Evolutionary conservation across 2,888 invertebrate genomes (phyloP).

Genomic region (Hybos culiciformis): DNA sequence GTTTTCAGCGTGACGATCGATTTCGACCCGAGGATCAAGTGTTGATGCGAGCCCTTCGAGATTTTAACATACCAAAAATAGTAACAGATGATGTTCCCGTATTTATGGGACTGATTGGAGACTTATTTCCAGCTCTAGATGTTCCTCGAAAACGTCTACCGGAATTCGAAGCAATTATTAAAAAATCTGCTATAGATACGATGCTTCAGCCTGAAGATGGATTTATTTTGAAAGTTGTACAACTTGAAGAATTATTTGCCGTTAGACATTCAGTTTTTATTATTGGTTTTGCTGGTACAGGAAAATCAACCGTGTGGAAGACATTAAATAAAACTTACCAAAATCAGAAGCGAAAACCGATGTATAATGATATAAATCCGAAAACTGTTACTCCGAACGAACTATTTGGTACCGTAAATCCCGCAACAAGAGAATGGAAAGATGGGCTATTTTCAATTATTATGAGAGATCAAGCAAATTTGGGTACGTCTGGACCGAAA

Average conservation of each 20-base stretch:
- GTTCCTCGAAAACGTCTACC: constrained; percentile 76
- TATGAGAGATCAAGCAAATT: constrained; percentile 87
- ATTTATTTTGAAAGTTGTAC: constrained; percentile 76
- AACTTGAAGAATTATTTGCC: constrained; percentile 81
- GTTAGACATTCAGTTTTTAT: constrained; percentile 91
- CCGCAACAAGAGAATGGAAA: constrained; percentile 87
- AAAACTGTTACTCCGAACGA: constrained; percentile 95
- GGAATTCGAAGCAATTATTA: constrained; percentile 70
- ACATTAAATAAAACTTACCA: constrained; percentile 70
- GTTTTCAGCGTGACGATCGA: constrained; percentile 50
- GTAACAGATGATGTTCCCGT: constrained; percentile 83
- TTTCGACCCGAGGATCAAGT: constrained; percentile 81
- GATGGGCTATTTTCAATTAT: constrained; percentile 80
- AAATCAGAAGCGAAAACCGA: constrained; percentile 68
- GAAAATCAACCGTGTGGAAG: constrained; percentile 88
- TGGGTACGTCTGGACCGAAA: constrained; percentile 72
- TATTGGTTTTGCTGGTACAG: constrained; percentile 74
- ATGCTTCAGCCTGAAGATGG: constrained; percentile 83
- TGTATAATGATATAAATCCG: constrained; percentile 83
- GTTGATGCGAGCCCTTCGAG: constrained; percentile 81
- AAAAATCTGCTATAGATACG: constrained; percentile 64
- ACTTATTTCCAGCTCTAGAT: constrained; percentile 82
- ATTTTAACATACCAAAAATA: constrained; percentile 91
- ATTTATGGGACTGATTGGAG: constrained; percentile 89
- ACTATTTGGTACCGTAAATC: constrained; percentile 86